Evolutionary conservation across 2,113 vertebrate species (phyloP), one percentile per base, ranked within the genome.

Genomic region (Ciconia boyciana): DNA sequence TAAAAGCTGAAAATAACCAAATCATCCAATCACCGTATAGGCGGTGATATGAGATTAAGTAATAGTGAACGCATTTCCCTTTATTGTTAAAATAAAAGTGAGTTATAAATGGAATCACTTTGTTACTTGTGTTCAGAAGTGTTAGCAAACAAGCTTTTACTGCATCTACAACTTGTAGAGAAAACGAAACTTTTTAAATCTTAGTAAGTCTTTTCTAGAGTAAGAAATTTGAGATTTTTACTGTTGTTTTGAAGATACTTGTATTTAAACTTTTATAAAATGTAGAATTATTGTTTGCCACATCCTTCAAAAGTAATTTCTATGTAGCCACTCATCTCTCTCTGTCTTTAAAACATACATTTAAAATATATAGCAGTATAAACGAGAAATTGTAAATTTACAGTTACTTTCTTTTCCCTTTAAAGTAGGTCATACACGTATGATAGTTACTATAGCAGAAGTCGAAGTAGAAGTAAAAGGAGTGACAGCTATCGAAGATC

Each of bases 401-500:
- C 64, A 21, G 0, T 46, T 18, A 24, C 10, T 49, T 62, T 57
- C 44, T 39, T 10, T 82, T 41, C 83, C 43, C 19, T 83, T 83
- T 80, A 32, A 92, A 98, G 97, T 94, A 99, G 99, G 97, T 99
- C 99, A 6, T 98, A 99, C 92, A 99, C 99, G 0, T 99, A 99
- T 1, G 98, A 99, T 70, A 99, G 99, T 91, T 99, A 99, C 96
- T 98, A 99, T 44, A 99, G 99, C 96, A 96, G 99, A 46, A 99
- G 99, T 51, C 98, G 98, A 12, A 99, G 98, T 9, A 65, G 98
- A 31, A 98, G 99, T 91, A 98, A 98, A 26, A 98, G 98, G 92
- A 99, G 99, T 9, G 96, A 98, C 97, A 99, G 99, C 91, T 99
- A 99, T 92, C 98, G 96, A 83, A 93, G 98, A 44, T 98, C 98